Evolutionary conservation across 2,113 vertebrate genomes (phyloP).

Genomic region (Clarias macrocephalus): DNA sequence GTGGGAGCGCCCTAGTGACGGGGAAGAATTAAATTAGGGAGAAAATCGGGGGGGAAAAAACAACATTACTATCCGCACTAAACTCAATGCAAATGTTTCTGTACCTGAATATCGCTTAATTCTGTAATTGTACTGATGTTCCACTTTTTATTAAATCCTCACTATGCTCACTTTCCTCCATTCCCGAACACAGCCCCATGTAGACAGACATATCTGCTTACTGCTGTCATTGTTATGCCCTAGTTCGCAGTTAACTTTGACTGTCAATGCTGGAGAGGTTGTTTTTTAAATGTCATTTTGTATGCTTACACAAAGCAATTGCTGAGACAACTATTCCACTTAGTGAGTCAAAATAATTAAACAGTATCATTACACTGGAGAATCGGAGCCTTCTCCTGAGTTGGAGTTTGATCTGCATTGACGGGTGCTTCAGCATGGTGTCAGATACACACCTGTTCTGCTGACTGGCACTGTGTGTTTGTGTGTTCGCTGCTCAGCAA

Average conservation of each 20-base stretch:
- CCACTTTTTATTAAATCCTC: neutral
- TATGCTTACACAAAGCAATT: conserved; percentile 43
- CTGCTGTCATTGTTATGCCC: neutral
- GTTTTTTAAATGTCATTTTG: conserved; percentile 43
- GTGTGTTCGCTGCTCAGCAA: conserved; percentile 32
- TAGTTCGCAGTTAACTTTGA: neutral
- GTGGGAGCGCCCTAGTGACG: no score
- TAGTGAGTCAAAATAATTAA: conserved; percentile 28
- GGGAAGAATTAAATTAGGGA: no score
- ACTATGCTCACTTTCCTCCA: neutral
- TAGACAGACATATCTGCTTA: conserved; percentile 43
- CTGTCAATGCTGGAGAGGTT: conserved; percentile 9
- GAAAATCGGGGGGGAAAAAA: no score
- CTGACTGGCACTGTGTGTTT: conserved; percentile 52
- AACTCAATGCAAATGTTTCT: neutral
- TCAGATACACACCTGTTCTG: conserved; percentile 52
- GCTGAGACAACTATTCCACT: conserved; percentile 35
- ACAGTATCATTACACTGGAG: conserved; percentile 43
- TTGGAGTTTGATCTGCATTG: conserved; percentile 50
- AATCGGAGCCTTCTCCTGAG: conserved; percentile 44
- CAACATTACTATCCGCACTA: neutral
- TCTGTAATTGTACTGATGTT: neutral
- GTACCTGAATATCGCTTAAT: neutral
- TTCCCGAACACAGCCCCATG: neutral
- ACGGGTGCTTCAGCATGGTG: conserved; percentile 48